These are phyloP conservation scores for Amblyornis subalaris DNA, from an alignment of 2,113 vertebrate species.

Conservation along the genomic window DNA sequence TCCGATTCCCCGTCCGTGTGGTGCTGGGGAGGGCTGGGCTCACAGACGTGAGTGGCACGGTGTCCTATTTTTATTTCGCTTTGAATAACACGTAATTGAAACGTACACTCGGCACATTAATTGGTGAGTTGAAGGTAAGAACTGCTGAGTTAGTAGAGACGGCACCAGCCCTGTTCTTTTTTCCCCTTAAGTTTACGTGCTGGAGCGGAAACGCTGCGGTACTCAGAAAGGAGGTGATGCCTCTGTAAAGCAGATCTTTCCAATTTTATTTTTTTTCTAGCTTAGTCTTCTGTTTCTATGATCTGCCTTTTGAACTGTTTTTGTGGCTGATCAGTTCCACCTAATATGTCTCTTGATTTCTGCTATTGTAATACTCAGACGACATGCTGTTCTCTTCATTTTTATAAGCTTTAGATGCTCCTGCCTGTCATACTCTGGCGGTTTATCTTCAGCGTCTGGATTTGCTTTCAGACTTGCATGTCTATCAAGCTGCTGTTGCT, in stretches of 20 bases:
- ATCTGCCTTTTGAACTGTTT: constrained; percentile 88
- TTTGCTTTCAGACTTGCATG: constrained; percentile 85
- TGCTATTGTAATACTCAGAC: constrained; percentile 82
- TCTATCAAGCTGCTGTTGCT: constrained; percentile 88
- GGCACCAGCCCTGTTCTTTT: constrained; percentile 2
- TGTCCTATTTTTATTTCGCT: not conserved
- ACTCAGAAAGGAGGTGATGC: constrained; percentile 60
- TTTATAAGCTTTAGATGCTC: constrained; percentile 82
- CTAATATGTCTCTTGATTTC: constrained; percentile 87
- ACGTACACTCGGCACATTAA: constrained; percentile 1
- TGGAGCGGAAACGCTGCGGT: constrained; percentile 2
- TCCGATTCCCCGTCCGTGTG: not conserved
- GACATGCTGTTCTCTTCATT: constrained; percentile 82
- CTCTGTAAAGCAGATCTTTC: constrained; percentile 64
- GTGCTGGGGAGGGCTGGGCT: not conserved
- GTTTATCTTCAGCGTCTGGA: constrained; percentile 87
- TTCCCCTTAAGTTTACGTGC: constrained; percentile 20
- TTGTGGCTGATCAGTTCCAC: constrained; percentile 86
- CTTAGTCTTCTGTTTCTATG: constrained; percentile 77
- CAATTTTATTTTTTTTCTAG: constrained; percentile 40
- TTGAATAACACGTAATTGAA: not conserved
- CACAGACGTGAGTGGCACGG: not conserved
- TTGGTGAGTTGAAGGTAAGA: constrained; percentile 24
- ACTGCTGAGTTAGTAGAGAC: constrained; percentile 43
- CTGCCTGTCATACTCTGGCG: constrained; percentile 86